These are phyloP conservation scores for Deilephila porcellus DNA, from an alignment of 2,888 invertebrate genomes.

Conservation along the genomic window DNA sequence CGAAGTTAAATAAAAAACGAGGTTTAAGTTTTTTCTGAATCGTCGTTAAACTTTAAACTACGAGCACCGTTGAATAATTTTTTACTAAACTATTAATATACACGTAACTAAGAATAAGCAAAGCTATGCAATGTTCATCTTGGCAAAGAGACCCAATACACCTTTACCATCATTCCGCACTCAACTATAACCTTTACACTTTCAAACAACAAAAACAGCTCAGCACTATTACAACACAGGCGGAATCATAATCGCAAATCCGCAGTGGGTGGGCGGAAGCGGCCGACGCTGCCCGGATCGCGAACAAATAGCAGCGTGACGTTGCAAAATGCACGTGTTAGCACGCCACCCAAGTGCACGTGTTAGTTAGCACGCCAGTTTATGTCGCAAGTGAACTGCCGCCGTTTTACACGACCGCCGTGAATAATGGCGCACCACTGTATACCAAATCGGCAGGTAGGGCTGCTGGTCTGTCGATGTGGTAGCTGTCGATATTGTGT, in stretches of 20 bases:
- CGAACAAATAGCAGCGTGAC: slow-evolving; percentile 20
- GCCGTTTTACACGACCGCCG: slow-evolving; percentile 35
- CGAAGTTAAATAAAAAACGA: too few relatives aligned
- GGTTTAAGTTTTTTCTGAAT: too few relatives aligned
- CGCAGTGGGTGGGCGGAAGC: not conserved
- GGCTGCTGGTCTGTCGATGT: not conserved
- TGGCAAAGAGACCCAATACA: too few relatives aligned
- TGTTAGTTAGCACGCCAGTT: slow-evolving; percentile 34
- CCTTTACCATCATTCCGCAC: not conserved
- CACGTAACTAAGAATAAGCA: too few relatives aligned
- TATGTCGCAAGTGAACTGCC: slow-evolving; percentile 41
- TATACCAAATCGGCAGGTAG: slow-evolving; percentile 20
- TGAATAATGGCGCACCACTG: slow-evolving; percentile 33
- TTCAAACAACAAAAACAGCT: not conserved
- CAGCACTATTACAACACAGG: not conserved
- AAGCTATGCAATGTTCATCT: too few relatives aligned
- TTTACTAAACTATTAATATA: too few relatives aligned
- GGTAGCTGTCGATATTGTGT: not conserved
- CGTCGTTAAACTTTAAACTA: too few relatives aligned
- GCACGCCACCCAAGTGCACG: slow-evolving; percentile 10
- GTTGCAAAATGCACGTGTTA: slow-evolving; percentile 24
- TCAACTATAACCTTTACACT: not conserved
- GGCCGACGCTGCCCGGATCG: not conserved
- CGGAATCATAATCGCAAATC: slow-evolving; percentile 22
- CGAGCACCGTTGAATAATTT: too few relatives aligned